Percentiles rank a stretch among this genome's conserved stretches.
Conservation (phyloP, 2,888 invertebrate genomes). For the Mesochorus sp. region DNA sequence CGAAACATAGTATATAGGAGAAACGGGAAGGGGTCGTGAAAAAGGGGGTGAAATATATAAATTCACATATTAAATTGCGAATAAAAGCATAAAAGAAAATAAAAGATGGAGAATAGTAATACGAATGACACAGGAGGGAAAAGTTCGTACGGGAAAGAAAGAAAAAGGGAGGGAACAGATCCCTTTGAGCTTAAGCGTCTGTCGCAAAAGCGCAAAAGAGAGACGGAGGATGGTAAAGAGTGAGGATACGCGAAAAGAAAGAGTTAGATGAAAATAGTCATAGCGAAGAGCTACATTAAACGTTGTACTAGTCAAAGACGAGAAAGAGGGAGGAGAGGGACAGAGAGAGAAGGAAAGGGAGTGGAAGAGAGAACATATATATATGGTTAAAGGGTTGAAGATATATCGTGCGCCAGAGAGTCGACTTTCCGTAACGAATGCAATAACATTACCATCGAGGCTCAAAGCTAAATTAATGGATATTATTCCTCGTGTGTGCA, state of each 20-base stretch:
- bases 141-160: conserved; percentile 18
- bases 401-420: conserved; percentile 39
- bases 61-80: too few relatives aligned
- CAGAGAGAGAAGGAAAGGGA: conserved; percentile 27
- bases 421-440: conserved; percentile 74
- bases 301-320: too few relatives aligned
- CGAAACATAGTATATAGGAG: too few relatives aligned
- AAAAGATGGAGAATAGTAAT: neutral
- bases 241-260: neutral
- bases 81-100: neutral
- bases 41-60: too few relatives aligned
- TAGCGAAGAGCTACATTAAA: too few relatives aligned
- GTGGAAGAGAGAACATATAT: conserved; percentile 19
- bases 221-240: neutral
- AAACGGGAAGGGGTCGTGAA: too few relatives aligned
- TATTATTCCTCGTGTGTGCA: conserved; percentile 69
- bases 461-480: conserved; percentile 77
- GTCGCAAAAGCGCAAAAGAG: conserved; percentile 11
- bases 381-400: conserved; percentile 44
- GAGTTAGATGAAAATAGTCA: conserved; percentile 13
- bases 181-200: conserved; percentile 37
- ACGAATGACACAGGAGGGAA: neutral
- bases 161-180: neutral
- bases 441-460: conserved; percentile 78
- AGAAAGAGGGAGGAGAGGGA: conserved; percentile 22